A percentile compares a stretch with the other conserved stretches of the same genome.
These are phyloP conservation scores for Chanos chanos DNA, from an alignment of 2,797 vertebrate genomes.

Conservation along the genomic window DNA sequence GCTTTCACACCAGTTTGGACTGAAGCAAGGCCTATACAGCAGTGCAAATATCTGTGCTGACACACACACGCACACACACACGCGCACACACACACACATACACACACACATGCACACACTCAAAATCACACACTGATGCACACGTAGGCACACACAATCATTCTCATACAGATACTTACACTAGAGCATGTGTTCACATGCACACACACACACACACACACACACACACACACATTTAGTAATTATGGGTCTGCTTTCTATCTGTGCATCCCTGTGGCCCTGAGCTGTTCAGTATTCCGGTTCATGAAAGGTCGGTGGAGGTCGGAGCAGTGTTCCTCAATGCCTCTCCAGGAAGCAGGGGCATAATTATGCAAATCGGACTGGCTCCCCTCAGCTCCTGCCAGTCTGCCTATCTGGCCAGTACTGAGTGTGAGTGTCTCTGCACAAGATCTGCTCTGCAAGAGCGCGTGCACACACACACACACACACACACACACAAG, in stretches of 20 bases:
- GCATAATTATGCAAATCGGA: constrained; percentile 84
- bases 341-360: constrained; percentile 77
- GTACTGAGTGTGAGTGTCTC: constrained; percentile 78
- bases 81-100: neutral
- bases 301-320: constrained; percentile 84
- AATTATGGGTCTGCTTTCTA: constrained; percentile 60
- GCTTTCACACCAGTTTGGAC: neutral
- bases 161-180: neutral
- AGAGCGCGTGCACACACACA: constrained; percentile 18
- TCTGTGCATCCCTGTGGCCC: constrained; percentile 41
- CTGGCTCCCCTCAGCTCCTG: constrained; percentile 63
- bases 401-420: constrained; percentile 81
- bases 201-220: constrained; percentile 22
- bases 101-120: neutral
- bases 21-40: neutral
- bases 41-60: neutral
- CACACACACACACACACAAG: constrained; percentile 10
- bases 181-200: constrained; percentile 12
- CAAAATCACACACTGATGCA: neutral
- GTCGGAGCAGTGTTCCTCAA: constrained; percentile 74
- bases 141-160: neutral
- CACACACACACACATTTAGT: constrained; percentile 50
- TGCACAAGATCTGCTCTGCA: constrained; percentile 64
- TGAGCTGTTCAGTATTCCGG: constrained; percentile 78
- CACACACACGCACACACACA: neutral